A percentile compares a stretch with the other conserved stretches of the same genome.
Evolutionary conservation across 2,888 invertebrate species (phyloP).

Genomic region (Teinopalpus imperialis): DNA sequence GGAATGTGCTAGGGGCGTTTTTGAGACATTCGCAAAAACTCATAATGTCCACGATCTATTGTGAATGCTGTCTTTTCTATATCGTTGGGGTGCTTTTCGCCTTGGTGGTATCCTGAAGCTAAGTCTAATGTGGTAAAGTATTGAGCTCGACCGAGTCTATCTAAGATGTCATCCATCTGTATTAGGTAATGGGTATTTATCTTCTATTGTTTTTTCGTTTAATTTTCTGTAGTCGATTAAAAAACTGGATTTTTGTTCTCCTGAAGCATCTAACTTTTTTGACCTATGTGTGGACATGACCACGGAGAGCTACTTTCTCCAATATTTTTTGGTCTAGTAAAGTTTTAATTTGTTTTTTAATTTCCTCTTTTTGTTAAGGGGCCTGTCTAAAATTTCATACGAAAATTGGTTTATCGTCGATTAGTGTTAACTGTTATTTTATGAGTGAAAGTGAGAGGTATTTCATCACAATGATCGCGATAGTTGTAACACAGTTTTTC

Average conservation of each 20-base stretch:
- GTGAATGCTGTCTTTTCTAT: slow-evolving; percentile 43
- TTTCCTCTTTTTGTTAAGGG: slow-evolving; percentile 30
- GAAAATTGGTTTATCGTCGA: neutral
- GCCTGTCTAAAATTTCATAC: slow-evolving; percentile 8
- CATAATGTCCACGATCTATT: slow-evolving; percentile 38
- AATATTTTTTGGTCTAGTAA: slow-evolving; percentile 32
- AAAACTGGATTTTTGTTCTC: neutral
- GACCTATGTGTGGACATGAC: neutral
- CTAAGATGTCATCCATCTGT: neutral
- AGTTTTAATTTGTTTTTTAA: neutral
- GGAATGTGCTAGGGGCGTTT: slow-evolving; percentile 41
- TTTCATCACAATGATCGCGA: slow-evolving; percentile 2
- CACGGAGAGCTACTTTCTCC: slow-evolving; percentile 6
- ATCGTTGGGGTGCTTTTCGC: slow-evolving; percentile 29
- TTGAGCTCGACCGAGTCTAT: neutral
- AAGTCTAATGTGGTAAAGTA: slow-evolving; percentile 24
- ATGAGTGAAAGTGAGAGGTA: slow-evolving; percentile 7
- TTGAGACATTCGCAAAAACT: slow-evolving; percentile 41
- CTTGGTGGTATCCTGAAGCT: slow-evolving; percentile 27
- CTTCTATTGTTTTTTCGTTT: neutral
- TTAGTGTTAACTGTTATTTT: neutral
- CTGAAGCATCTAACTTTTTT: neutral
- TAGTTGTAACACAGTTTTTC: slow-evolving; percentile 16
- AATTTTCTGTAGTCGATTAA: slow-evolving; percentile 1
- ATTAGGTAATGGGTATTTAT: neutral